Evolutionary conservation across 1,140 invertebrate species (phyloP).

Genomic region (Trachymyrmex septentrionalis): DNA sequence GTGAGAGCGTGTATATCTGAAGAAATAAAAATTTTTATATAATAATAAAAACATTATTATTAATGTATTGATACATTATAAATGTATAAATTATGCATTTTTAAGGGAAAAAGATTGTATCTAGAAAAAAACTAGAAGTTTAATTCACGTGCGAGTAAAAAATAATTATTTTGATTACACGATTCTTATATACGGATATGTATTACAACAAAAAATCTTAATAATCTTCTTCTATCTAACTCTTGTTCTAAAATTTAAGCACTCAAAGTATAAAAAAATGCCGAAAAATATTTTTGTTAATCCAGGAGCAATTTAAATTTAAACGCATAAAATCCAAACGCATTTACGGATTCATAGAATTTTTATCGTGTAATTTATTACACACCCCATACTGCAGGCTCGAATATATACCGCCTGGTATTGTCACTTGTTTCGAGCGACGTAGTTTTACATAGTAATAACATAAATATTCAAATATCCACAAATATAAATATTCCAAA

Average conservation of each 20-base stretch:
- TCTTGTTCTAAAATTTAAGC: not conserved
- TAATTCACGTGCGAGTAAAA: not conserved
- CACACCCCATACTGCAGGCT: constrained; percentile 11
- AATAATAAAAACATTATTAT: not conserved
- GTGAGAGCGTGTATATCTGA: not conserved
- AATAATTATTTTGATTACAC: not conserved
- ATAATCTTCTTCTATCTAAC: not conserved
- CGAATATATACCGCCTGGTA: constrained; percentile 45
- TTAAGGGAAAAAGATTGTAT: not conserved
- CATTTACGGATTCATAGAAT: constrained; percentile 37
- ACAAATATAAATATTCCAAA: constrained; percentile 40
- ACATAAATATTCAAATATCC: constrained; percentile 61
- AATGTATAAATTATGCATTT: not conserved
- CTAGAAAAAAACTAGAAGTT: not conserved
- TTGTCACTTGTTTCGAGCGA: constrained; percentile 57
- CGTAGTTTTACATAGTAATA: constrained; percentile 59
- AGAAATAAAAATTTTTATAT: not conserved
- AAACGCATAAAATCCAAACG: constrained; percentile 29
- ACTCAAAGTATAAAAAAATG: not conserved
- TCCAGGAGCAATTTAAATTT: constrained; percentile 30
- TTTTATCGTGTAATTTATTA: constrained; percentile 50
- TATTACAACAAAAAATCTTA: not conserved
- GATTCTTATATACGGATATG: not conserved
- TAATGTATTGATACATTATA: not conserved
- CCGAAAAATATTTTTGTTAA: constrained; percentile 50